These are phyloP conservation scores for Tamandua tetradactyla DNA, from an alignment of 2,797 vertebrate species.

Conservation along the genomic window DNA sequence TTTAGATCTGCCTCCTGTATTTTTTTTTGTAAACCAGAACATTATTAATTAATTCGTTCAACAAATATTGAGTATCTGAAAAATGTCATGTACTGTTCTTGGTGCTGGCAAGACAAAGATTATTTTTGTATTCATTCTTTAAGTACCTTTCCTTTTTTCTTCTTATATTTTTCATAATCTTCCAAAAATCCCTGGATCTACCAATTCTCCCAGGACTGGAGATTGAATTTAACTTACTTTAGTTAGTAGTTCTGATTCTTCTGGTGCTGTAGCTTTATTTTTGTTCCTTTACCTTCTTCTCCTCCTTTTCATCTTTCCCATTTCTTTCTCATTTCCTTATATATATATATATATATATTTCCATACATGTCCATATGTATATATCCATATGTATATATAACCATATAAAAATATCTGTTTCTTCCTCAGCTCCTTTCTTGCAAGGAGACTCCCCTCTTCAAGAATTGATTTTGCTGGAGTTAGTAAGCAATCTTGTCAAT, in stretches of 20 bases:
- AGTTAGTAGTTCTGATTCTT: neutral
- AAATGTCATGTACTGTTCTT: neutral
- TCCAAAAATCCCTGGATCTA: neutral
- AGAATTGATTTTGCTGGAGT: neutral
- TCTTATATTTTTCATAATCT: neutral
- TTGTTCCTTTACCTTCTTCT: neutral
- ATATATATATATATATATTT: too few species aligned
- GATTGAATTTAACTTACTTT: neutral
- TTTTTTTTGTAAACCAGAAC: neutral
- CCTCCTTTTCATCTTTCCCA: neutral
- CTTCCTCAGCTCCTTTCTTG: neutral
- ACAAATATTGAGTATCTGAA: neutral
- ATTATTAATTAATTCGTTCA: neutral
- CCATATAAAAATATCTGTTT: neutral
- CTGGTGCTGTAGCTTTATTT: neutral
- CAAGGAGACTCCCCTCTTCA: constrained; percentile 7
- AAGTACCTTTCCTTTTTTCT: neutral
- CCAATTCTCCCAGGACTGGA: neutral
- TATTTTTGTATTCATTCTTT: neutral
- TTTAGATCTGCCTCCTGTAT: neutral
- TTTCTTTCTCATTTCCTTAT: too few species aligned
- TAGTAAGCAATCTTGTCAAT: neutral
- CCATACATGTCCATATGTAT: too few species aligned
- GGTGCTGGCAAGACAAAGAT: neutral
- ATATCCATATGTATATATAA: too few species aligned